Base-by-base conservation (phyloP, 2,888 invertebrate genomes). In the Helobdella robusta region DNA sequence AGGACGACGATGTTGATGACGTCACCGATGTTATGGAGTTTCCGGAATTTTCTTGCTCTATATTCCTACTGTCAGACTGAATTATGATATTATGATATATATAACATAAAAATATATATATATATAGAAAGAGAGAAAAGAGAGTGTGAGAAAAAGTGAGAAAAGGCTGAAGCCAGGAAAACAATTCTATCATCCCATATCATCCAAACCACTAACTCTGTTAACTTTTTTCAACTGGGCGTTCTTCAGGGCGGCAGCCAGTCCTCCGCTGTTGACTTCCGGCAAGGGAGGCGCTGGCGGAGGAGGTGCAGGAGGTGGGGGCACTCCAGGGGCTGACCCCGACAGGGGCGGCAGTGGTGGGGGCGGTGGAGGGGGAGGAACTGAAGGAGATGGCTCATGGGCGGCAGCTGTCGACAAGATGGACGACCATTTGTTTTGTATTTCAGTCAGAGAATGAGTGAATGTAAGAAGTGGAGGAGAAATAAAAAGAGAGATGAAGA, bases 191-290 rank as follows among this genome's bases (percentile, higher is more conserved):
- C 52, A 18, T 23, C 18, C 18, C 25, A 28, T 35, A 32, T 25
- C 18, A 18, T 35, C 28, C 30, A 11, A 20, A 0, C 5, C 25
- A 54, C 28, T 34, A 23, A 64, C 65, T 59, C 65, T 73, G 71
- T 71, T 60, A 8, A 77, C 75, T 69, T 77, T 78, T 68, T 76
- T 78, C 35, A 81, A 84, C 76, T 88, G 84, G 4, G 90, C 91
- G 75, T 87, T 88, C 78, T 91, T 91, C 74, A 93, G 82, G 75
- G 91, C 92, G 52, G 89, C 88, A 11, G 91, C 91, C 63, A 78
- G 69, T 11, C 70, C 71, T 30, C 67, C 74, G 36, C 36, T 52
- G n/a, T 44, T 54, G n/a, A 59, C 46, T 15, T 52, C 63, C 15
- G 58, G 52, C 91, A 54, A 89, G 79, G 84, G 54, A 83, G 85